These are phyloP conservation scores for Heteromurus nitidus DNA, from an alignment of 2,888 invertebrate species.

Conservation along the genomic window DNA sequence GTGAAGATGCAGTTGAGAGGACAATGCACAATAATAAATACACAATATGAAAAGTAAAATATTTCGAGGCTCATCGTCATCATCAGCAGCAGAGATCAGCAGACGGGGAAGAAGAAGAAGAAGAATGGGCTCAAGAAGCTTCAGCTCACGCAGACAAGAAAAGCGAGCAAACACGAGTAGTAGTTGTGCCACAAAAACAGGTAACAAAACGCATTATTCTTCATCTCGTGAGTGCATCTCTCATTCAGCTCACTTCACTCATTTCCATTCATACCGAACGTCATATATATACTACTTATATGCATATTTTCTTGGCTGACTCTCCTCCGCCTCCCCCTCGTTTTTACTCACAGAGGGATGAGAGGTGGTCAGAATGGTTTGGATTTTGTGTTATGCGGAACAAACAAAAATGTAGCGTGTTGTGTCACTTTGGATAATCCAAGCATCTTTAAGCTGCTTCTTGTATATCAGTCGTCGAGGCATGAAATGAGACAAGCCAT, in stretches of 20 bases:
- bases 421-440: neutral
- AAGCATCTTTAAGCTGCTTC: neutral
- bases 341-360: neutral
- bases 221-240: slow-evolving; percentile 1
- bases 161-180: slow-evolving; percentile 31
- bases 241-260: slow-evolving; percentile 2
- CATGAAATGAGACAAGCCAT: too few relatives aligned
- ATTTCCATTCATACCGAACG: neutral
- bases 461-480: neutral
- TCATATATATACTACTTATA: neutral
- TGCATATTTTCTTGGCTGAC: neutral
- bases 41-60: slow-evolving; percentile 9
- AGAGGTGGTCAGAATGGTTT: neutral
- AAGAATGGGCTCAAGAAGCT: slow-evolving; percentile 14
- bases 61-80: slow-evolving; percentile 17
- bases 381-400: neutral
- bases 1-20: neutral
- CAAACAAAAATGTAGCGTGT: neutral
- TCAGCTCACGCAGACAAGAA: neutral
- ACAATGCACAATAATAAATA: slow-evolving; percentile 4
- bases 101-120: neutral
- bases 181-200: slow-evolving; percentile 34
- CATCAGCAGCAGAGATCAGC: neutral
- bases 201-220: slow-evolving; percentile 35
- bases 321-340: slow-evolving; percentile 22